Evolutionary conservation across 2,888 invertebrate species (phyloP).

Genomic region (Tachina fera): DNA sequence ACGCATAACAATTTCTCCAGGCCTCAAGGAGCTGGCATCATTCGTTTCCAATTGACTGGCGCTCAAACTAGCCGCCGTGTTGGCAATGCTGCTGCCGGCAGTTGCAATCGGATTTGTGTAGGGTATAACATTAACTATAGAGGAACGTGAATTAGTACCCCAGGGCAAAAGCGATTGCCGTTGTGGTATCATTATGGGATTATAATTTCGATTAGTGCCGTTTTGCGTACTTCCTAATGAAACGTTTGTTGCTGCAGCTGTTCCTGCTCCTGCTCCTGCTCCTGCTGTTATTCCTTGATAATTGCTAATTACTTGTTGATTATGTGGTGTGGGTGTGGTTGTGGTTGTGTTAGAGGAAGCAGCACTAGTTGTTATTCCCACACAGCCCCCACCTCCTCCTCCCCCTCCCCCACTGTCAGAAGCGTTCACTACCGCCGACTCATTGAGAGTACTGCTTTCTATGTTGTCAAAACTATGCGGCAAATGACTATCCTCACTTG

Average conservation of each 20-base stretch:
- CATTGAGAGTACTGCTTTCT: slow-evolving; percentile 71
- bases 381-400: slow-evolving; percentile 38
- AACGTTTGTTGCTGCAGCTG: slow-evolving; percentile 53
- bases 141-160: slow-evolving; percentile 86
- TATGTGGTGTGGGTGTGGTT: slow-evolving; percentile 24
- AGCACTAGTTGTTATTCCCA: slow-evolving; percentile 13
- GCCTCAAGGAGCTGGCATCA: slow-evolving; percentile 84
- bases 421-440: slow-evolving; percentile 59
- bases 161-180: slow-evolving; percentile 90
- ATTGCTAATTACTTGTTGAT: slow-evolving; percentile 62
- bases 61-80: neutral
- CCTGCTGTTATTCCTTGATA: slow-evolving; percentile 54
- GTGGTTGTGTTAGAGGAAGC: slow-evolving; percentile 6
- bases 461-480: slow-evolving; percentile 66
- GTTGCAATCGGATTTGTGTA: slow-evolving; percentile 72
- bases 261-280: neutral
- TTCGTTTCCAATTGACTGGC: slow-evolving; percentile 58
- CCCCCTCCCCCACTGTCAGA: slow-evolving; percentile 42
- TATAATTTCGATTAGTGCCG: slow-evolving; percentile 66
- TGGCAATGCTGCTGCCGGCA: neutral
- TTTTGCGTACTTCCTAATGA: slow-evolving; percentile 62
- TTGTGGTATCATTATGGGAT: slow-evolving; percentile 78
- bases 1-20: slow-evolving; percentile 98
- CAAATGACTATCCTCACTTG: slow-evolving; percentile 70
- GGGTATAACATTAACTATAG: slow-evolving; percentile 80